phyloP scores from a whole-genome alignment of 2,888 invertebrate genomes.

The Rutpela maculata region DNA sequence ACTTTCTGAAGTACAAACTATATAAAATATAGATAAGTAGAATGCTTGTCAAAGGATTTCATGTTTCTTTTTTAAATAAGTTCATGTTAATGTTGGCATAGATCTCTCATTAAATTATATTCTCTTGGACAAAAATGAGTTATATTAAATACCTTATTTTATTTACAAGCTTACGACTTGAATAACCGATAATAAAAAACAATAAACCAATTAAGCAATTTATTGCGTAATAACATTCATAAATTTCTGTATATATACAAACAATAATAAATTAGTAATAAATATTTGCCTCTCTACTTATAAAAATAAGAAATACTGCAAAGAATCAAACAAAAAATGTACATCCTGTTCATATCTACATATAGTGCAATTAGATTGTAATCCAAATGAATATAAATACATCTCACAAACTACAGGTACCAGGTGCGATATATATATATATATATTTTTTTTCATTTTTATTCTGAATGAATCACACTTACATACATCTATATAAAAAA shows the following conservation, averaged over 20 bases:
- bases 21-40: too few relatives aligned
- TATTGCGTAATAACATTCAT: conserved; percentile 18
- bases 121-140: too few relatives aligned
- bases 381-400: neutral
- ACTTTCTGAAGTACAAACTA: too few relatives aligned
- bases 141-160: neutral
- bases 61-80: too few relatives aligned
- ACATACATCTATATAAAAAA: too few relatives aligned
- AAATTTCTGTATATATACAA: conserved; percentile 22
- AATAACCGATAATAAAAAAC: neutral
- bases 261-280: conserved; percentile 39
- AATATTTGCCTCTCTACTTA: conserved; percentile 4
- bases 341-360: neutral
- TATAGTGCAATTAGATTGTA: neutral
- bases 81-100: too few relatives aligned
- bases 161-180: neutral
- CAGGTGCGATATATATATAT: neutral
- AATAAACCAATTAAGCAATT: conserved; percentile 23
- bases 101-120: too few relatives aligned
- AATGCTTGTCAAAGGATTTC: too few relatives aligned
- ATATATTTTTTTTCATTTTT: neutral
- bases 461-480: too few relatives aligned
- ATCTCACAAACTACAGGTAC: conserved; percentile 3
- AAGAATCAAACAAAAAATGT: neutral
- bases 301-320: conserved; percentile 14